phyloP scores from a whole-genome alignment of 2,113 vertebrate species.

The Anguilla japonica region DNA sequence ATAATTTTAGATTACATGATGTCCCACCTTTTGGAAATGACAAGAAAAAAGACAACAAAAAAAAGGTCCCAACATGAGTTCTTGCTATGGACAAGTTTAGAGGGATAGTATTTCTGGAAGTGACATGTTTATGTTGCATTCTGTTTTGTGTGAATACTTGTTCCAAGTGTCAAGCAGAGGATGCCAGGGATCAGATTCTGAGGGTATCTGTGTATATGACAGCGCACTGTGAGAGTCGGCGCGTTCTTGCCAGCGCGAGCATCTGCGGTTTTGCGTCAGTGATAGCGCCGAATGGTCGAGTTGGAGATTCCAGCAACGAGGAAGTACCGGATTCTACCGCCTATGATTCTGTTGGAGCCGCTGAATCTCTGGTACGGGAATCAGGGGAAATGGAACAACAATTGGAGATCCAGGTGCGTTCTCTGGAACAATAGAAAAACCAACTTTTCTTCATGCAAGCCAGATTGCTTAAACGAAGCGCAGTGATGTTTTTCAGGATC shows the following conservation, averaged over 20 bases:
- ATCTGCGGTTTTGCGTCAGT: neutral
- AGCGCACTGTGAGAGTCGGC: neutral
- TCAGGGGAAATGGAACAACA: slow-evolving; percentile 9
- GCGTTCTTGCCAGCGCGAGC: neutral
- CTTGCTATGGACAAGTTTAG: neutral
- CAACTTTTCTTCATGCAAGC: too few relatives aligned
- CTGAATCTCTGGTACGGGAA: slow-evolving; percentile 32
- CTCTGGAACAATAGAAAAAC: neutral
- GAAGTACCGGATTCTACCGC: slow-evolving; percentile 3
- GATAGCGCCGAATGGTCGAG: slow-evolving; percentile 9
- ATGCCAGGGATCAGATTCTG: neutral
- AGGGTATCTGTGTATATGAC: neutral
- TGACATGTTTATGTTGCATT: neutral
- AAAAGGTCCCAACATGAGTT: neutral
- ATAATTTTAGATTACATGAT: neutral
- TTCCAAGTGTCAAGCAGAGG: neutral
- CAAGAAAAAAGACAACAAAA: neutral
- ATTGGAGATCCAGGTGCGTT: neutral
- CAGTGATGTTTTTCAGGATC: too few relatives aligned
- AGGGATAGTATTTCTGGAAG: neutral
- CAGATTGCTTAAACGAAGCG: too few relatives aligned
- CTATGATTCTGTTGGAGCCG: neutral
- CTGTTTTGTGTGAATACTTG: neutral
- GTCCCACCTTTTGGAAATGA: neutral
- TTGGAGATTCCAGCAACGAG: slow-evolving; percentile 41